Base-by-base conservation (phyloP, 2,797 vertebrate species). In the Diceros bicornis region DNA sequence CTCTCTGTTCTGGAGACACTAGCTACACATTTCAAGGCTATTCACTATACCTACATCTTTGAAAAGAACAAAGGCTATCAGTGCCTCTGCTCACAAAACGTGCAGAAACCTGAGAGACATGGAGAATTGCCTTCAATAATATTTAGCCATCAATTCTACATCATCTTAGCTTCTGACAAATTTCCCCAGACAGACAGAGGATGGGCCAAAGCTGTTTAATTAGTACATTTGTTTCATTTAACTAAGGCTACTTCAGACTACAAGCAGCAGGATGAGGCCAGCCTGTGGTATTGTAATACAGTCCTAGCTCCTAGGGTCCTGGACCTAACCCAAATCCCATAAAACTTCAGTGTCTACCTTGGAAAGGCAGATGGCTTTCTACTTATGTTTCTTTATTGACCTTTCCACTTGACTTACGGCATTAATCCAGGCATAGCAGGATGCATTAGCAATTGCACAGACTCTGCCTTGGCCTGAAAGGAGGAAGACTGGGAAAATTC, bases 261-360 rank as follows among this genome's bases (percentile, higher is more conserved):
- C 7, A 95, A 78, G 41, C 52, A 77, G 55, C 12, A 61, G 27
- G 18, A 89, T 37, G 50, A 94, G 21, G 37, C 34, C 47, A 66
- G 34, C 47, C 8, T 66, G 14, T 27, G 37, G 6, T 14, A 90
- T 0, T 66, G 21, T 37, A 37, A 11, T 55, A 83, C 18, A 68
- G 52, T 85, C 34, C 32, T 6, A 77, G n/a, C 20, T 68, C 34
- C 27, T 55, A 44, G 12, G 29, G 21, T 66, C 57, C 29, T 66
- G 20, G 29, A 66, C 75, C 34, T 37, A 81, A 59, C 47, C 23
- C 83, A 59, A 50, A 86, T 79, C n/a, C 57, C 57, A 12, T 81
- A 81, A 47, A 91, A 87, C 29, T 18, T 91, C 20, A 61, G 47
- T 72, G 34, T 81, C 57, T 74, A 57, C 94, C 41, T 92, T 74